phyloP scores from a whole-genome alignment of 1,140 invertebrate species.

The Maconellicoccus hirsutus region DNA sequence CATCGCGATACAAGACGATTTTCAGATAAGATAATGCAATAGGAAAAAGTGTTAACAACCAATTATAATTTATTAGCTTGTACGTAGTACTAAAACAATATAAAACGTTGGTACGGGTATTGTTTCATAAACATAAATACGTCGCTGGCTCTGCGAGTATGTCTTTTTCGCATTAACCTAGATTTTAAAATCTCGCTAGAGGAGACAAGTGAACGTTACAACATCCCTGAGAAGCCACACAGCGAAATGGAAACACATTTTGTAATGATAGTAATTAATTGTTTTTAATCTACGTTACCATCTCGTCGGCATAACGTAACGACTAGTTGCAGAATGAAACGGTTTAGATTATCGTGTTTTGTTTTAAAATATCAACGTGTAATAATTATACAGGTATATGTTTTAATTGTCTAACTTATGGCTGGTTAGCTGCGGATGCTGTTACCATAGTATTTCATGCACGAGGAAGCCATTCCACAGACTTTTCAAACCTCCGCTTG shows the following conservation, averaged over 20 bases:
- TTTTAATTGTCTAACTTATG: background rate
- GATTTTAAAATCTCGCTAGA: background rate
- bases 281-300: conserved; percentile 9
- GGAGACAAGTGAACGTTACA: conserved; percentile 2
- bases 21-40: too few relatives aligned
- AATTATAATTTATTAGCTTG: background rate
- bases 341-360: background rate
- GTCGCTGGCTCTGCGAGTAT: too few relatives aligned
- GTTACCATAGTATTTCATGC: too few relatives aligned
- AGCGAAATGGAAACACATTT: background rate
- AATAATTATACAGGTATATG: too few relatives aligned
- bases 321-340: background rate
- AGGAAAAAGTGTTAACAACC: background rate
- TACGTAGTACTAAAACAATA: background rate
- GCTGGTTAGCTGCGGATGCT: too few relatives aligned
- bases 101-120: background rate
- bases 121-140: too few relatives aligned
- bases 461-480: too few relatives aligned
- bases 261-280: conserved; percentile 5
- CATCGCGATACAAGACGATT: too few relatives aligned
- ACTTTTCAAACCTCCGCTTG: too few relatives aligned
- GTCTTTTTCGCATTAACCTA: conserved; percentile 8
- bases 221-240: background rate
- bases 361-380: background rate
- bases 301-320: background rate